Evolutionary conservation across 2,888 invertebrate species (phyloP).

Genomic region (Melolontha melolontha): DNA sequence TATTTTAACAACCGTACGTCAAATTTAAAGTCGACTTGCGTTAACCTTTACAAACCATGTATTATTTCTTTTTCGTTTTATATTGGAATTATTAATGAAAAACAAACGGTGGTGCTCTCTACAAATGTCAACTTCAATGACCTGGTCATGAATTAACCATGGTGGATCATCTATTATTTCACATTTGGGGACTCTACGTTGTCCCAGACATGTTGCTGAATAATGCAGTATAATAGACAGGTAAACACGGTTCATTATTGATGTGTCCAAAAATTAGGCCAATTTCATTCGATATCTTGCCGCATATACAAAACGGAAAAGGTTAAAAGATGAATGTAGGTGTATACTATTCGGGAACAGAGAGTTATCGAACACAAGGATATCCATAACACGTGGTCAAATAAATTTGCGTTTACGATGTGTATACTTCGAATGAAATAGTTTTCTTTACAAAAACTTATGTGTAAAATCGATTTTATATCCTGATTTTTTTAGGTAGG

Average conservation of each 20-base stretch:
- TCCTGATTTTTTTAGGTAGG: no score
- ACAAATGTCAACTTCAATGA: constrained; percentile 18
- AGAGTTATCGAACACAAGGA: no score
- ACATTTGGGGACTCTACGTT: background rate
- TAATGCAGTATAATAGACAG: constrained; percentile 12
- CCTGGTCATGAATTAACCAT: constrained; percentile 13
- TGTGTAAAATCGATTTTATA: no score
- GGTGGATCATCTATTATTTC: constrained; percentile 14
- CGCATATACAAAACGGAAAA: background rate
- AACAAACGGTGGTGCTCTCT: constrained; percentile 3
- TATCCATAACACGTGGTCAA: no score
- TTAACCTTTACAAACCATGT: background rate
- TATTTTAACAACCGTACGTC: no score
- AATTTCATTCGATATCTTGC: background rate
- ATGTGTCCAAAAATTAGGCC: constrained; percentile 16
- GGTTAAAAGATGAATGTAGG: constrained; percentile 7
- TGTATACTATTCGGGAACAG: background rate
- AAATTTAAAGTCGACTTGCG: no score
- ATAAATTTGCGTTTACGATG: no score
- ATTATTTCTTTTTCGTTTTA: background rate
- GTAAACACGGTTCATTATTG: constrained; percentile 19
- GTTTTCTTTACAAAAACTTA: no score
- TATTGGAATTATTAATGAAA: background rate
- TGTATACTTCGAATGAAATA: no score
- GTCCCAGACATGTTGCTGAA: constrained; percentile 14